Percentiles rank a stretch among this genome's conserved stretches.
Conservation (phyloP, 1,140 invertebrate species). For the Drosophila pseudoobscura region DNA sequence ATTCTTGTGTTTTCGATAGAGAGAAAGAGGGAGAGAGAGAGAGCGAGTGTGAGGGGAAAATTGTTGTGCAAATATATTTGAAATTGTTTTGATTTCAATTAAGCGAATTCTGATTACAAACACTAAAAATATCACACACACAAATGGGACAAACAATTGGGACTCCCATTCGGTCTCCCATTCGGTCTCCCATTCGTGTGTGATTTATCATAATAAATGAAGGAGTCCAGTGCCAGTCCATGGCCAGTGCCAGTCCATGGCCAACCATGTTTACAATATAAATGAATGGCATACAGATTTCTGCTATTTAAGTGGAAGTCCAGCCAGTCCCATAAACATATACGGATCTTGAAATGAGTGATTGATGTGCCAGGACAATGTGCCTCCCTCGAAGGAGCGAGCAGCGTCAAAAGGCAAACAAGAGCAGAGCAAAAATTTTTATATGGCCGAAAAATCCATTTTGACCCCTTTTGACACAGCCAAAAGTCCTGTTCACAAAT, state of each 20-base stretch:
- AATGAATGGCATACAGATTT: slow-evolving; percentile 76
- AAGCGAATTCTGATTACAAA: slow-evolving; percentile 61
- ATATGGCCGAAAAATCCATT: slow-evolving; percentile 61
- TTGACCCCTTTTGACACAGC: slow-evolving; percentile 77
- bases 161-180: not conserved
- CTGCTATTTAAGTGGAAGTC: slow-evolving; percentile 59
- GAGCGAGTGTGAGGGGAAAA: not conserved
- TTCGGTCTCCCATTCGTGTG: slow-evolving; percentile 23
- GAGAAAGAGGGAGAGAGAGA: no score
- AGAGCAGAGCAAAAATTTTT: slow-evolving; percentile 29
- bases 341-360: slow-evolving; percentile 44
- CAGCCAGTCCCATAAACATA: slow-evolving; percentile 36
- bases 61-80: slow-evolving; percentile 68
- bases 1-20: slow-evolving; percentile 13
- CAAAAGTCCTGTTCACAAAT: slow-evolving; percentile 65
- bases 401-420: slow-evolving; percentile 46
- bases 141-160: not conserved
- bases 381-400: slow-evolving; percentile 15
- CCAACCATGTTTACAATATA: slow-evolving; percentile 58
- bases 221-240: slow-evolving; percentile 13
- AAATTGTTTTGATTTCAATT: slow-evolving; percentile 74
- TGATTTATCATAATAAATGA: slow-evolving; percentile 82
- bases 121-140: slow-evolving; percentile 76
- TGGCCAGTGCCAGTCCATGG: not conserved
- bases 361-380: slow-evolving; percentile 71